Percentiles rank a stretch among this genome's conserved stretches.
phyloP scores from a whole-genome alignment of 1,140 invertebrate species.

The Bicyclus anynana region DNA sequence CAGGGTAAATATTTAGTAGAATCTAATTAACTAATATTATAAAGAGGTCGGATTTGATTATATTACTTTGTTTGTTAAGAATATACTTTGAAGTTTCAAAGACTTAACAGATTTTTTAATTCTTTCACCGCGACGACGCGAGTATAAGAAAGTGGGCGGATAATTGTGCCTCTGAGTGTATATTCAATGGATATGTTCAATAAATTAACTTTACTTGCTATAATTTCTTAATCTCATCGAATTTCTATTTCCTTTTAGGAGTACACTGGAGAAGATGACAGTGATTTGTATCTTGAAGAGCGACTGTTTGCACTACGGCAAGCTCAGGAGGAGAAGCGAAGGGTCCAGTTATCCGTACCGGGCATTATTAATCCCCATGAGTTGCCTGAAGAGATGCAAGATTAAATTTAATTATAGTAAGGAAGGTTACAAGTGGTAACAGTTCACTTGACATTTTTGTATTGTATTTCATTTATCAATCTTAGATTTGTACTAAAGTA shows the following conservation, averaged over 20 bases:
- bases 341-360: conserved; percentile 94
- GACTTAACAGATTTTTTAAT: no score
- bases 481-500: no score
- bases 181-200: no score
- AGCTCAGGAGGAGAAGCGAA: conserved; percentile 96
- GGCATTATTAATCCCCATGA: conserved; percentile 98
- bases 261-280: conserved; percentile 98
- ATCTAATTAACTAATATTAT: not conserved
- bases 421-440: conserved; percentile 48
- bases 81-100: no score
- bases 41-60: no score
- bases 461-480: not conserved
- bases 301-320: conserved; percentile 90
- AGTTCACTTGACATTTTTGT: conserved; percentile 50
- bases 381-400: conserved; percentile 98
- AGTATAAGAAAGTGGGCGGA: no score
- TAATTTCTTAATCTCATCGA: no score
- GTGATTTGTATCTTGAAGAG: conserved; percentile 98
- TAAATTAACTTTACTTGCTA: no score
- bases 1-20: conserved; percentile 86
- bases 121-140: no score
- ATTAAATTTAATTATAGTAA: conserved; percentile 77
- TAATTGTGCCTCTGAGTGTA: no score
- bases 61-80: no score
- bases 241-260: no score